These are phyloP conservation scores for Talpa occidentalis DNA, from an alignment of 2,113 vertebrate genomes.

Conservation along the genomic window DNA sequence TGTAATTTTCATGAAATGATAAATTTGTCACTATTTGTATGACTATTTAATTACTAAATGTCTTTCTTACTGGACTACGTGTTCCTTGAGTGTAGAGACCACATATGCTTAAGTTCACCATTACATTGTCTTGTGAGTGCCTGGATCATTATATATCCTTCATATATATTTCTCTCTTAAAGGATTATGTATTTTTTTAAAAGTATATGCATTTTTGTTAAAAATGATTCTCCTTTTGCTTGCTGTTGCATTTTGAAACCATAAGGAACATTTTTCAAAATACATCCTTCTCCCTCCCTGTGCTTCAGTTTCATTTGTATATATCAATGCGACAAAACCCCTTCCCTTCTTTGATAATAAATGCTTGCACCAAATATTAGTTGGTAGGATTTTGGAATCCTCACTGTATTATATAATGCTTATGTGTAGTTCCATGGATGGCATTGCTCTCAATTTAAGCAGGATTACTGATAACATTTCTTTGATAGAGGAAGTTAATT, in stretches of 20 bases:
- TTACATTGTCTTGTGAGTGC: background rate
- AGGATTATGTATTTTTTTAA: background rate
- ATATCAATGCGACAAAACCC: background rate
- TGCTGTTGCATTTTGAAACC: background rate
- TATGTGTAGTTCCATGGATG: background rate
- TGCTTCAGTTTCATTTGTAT: slow-evolving; percentile 54
- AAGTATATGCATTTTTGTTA: background rate
- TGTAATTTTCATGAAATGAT: background rate
- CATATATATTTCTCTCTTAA: background rate
- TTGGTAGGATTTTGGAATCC: slow-evolving; percentile 51
- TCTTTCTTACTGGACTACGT: background rate
- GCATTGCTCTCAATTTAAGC: slow-evolving; percentile 64
- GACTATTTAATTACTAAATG: background rate
- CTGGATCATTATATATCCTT: background rate
- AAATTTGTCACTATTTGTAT: background rate
- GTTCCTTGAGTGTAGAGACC: background rate
- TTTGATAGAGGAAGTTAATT: slow-evolving; percentile 76
- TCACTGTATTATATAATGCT: slow-evolving; percentile 46
- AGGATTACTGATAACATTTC: slow-evolving; percentile 65
- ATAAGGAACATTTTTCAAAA: slow-evolving; percentile 26
- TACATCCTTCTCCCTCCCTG: background rate
- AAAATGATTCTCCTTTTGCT: background rate
- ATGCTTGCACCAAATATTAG: slow-evolving; percentile 47
- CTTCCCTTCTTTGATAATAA: slow-evolving; percentile 37
- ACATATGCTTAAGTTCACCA: background rate